Evolutionary conservation across 2,888 invertebrate genomes (phyloP), one percentile per base, ranked within the genome.

Genomic region (Sphecodes monilicornis): DNA sequence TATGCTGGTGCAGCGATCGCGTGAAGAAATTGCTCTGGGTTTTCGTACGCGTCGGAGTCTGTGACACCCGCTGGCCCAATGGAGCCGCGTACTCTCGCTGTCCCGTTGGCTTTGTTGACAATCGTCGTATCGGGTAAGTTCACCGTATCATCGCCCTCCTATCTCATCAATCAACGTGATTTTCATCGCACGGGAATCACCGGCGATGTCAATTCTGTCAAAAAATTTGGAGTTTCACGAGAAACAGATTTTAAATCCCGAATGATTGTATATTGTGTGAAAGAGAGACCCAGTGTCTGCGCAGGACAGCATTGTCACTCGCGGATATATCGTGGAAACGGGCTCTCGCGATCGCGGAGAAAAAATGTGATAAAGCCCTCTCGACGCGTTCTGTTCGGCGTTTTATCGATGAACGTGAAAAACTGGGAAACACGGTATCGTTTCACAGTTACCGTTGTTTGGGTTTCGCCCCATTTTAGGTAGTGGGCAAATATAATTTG

Each of bases 61-160:
- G 90, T 89, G 91, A 84, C 86, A 91, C 82, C 84, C 84, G 84
- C 81, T 85, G 83, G 89, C 88, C 91, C 85, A 88, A 91, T 91
- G 91, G 91, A 91, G 91, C 89, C 88, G 89, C 89, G 88, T 90
- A 87, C 82, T 84, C 88, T 90, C 82, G 80, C 88, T 79, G 82
- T 91, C 85, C 84, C 86, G 78, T 88, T 92, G 87, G 86, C 88
- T 89, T 88, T 91, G 86, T 91, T 92, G 89, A 92, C 92, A 87
- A 84, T 91, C 86, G 85, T 91, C 86, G 84, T 77, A 76, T 87
- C 78, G 75, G 90, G 92, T 92, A 79, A 89, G 91, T 77, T 11
- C 29, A n/a, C 66, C 16, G 13, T 16, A 39, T 54, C 43, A 10
- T 16, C 13, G 16, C 5, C 8, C 10, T 0, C 1, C 46, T 50